phyloP scores from a whole-genome alignment of 2,888 invertebrate genomes.

The Cremastinae sp. region DNA sequence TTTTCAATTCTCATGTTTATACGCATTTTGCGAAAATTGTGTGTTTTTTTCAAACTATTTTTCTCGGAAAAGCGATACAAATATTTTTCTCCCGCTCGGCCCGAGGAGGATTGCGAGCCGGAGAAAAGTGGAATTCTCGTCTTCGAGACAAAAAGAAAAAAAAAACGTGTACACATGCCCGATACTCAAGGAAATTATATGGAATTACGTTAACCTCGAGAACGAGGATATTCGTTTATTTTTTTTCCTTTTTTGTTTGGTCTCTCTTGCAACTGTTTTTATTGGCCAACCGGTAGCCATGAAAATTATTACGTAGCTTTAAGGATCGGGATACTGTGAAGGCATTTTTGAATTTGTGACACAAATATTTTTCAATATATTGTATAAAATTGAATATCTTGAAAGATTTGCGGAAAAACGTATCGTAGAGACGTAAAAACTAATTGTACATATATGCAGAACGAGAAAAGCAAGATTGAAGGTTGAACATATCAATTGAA shows the following conservation, averaged over 20 bases:
- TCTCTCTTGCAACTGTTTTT: conserved; percentile 28
- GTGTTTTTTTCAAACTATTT: too few species aligned
- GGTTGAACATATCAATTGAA: too few species aligned
- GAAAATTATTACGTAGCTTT: conserved; percentile 20
- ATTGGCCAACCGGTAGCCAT: conserved; percentile 29
- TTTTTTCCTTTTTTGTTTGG: conserved; percentile 36
- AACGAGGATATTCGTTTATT: conserved; percentile 47
- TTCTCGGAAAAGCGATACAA: too few species aligned
- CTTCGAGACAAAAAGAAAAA: conserved; percentile 14
- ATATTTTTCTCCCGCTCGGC: too few species aligned
- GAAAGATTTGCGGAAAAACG: too few species aligned
- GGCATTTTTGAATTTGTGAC: background rate
- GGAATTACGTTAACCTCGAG: conserved; percentile 52
- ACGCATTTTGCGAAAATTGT: too few species aligned
- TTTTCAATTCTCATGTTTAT: too few species aligned
- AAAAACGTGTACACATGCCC: conserved; percentile 38
- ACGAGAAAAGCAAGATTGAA: too few species aligned
- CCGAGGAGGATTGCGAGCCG: background rate
- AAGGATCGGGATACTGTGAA: background rate
- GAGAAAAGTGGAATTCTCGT: conserved; percentile 4
- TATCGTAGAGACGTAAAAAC: too few species aligned
- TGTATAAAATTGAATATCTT: background rate
- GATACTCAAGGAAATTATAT: conserved; percentile 51
- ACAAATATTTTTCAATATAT: conserved; percentile 7
- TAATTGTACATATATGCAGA: too few species aligned